phyloP scores from a whole-genome alignment of 1,140 invertebrate species.

The Colletes gigas region DNA sequence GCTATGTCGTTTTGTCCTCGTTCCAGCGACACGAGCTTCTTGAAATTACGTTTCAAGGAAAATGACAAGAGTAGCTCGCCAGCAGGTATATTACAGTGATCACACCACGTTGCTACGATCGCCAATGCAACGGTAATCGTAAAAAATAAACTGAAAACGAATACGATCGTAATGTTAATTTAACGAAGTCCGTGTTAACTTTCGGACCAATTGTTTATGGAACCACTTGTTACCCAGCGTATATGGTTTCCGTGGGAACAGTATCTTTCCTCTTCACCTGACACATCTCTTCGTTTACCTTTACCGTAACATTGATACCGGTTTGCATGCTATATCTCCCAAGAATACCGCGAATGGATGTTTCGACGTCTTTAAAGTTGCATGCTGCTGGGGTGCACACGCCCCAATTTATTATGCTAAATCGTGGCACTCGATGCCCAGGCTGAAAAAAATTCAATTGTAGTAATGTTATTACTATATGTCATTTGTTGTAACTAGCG shows the following conservation, averaged over 20 bases:
- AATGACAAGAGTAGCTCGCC: slow-evolving; percentile 83
- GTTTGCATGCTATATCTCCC: slow-evolving; percentile 77
- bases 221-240: slow-evolving; percentile 78
- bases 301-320: slow-evolving; percentile 81
- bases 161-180: neutral
- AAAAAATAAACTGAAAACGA: slow-evolving; percentile 73
- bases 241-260: slow-evolving; percentile 77
- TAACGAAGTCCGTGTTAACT: neutral
- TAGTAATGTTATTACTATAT: too few relatives aligned
- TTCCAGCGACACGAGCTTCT: slow-evolving; percentile 81
- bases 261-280: slow-evolving; percentile 76
- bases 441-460: slow-evolving; percentile 79
- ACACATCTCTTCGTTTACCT: slow-evolving; percentile 84
- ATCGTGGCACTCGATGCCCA: slow-evolving; percentile 85
- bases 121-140: slow-evolving; percentile 65
- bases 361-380: slow-evolving; percentile 82
- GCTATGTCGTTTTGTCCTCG: slow-evolving; percentile 83
- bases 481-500: too few relatives aligned
- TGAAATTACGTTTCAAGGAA: slow-evolving; percentile 84
- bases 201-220: neutral
- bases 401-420: slow-evolving; percentile 84
- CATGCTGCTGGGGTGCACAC: slow-evolving; percentile 84
- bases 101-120: slow-evolving; percentile 71
- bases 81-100: slow-evolving; percentile 70
- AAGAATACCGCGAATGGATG: slow-evolving; percentile 79